Evolutionary conservation across 2,888 invertebrate species (phyloP), one percentile per base, ranked within the genome.

Genomic region (Ptychoptera albimana): DNA sequence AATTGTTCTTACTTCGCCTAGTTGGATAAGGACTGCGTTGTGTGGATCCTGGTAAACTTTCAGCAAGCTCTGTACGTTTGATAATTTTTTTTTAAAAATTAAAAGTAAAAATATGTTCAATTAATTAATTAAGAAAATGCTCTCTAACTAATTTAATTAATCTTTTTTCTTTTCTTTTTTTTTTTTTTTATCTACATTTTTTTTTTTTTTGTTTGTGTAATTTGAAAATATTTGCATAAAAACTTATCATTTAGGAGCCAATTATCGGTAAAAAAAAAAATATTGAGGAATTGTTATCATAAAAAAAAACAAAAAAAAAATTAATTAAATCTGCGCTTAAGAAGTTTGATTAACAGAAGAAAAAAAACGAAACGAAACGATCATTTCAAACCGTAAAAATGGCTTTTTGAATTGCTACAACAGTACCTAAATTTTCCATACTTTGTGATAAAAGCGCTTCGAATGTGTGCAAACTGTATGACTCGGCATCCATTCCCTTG

Each of bases 401-500:
- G 23, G 23, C 23, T 23, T 23, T 23, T 23, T 23, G 23, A 7
- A 23, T 3, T 23, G 23, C 23, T 31, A 40, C 40, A 34, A 39
- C 36, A 65, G 63, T 62, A 87, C 87, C 91, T 67, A 92, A 73
- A 69, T 92, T 91, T 67, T 92, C 92, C 88, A 91, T 89, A 68
- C 89, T 91, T 67, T 92, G 91, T 43, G 88, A 86, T 49, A 92
- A 72, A 48, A 92, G 70, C 46, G 91, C 89, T 67, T 92, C 91
- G 58, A 92, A 92, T 1, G 92, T 92, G 60, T 92, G 91, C 52
- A 92, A 70, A 61, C 89, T 89, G 66, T 89, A 91, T 61, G 89
- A 89, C 66, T 92, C 91, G 8, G 91, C 91, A 57, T 92, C 92
- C 86, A 91, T 87, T 52, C 91, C 92, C 64, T 91, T 89, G 50